These are phyloP conservation scores for Meandrina meandrites DNA, from an alignment of 92 coral and sea anemone genomes.

Conservation along the genomic window DNA sequence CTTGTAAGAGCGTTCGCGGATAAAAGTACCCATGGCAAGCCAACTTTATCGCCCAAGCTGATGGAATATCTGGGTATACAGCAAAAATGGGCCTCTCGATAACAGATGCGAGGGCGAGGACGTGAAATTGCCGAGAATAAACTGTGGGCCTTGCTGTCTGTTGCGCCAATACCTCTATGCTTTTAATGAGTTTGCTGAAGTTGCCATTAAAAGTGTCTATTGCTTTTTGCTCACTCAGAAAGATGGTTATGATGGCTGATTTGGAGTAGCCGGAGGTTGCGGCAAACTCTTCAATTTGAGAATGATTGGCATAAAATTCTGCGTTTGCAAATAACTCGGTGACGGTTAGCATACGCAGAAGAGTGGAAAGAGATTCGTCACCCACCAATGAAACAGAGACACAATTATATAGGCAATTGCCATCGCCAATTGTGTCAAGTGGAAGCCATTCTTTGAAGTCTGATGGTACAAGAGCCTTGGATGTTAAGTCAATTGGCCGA, in stretches of 20 bases:
- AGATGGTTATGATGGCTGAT: not conserved
- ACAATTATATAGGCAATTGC: conserved; percentile 27
- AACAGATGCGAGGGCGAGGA: conserved; percentile 52
- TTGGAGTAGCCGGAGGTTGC: not conserved
- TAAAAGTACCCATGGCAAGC: conserved; percentile 3
- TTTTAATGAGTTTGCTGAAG: no score
- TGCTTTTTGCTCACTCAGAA: not conserved
- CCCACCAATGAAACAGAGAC: conserved; percentile 41
- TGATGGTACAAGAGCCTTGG: conserved; percentile 21
- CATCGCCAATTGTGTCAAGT: not conserved
- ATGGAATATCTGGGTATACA: conserved; percentile 40
- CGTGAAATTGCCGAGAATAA: conserved; percentile 16
- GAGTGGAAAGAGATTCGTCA: conserved; percentile 30
- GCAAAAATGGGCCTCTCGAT: conserved; percentile 37
- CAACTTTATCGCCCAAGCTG: conserved; percentile 1
- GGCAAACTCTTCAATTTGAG: conserved; percentile 19
- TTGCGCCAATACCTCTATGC: no score
- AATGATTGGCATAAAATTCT: conserved; percentile 43
- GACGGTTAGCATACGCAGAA: conserved; percentile 50
- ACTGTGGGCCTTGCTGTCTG: no score
- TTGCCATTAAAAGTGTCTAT: no score
- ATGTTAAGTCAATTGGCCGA: not conserved
- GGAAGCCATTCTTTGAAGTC: conserved; percentile 1
- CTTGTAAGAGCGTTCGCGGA: not conserved
- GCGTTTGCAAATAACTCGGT: conserved; percentile 41